Evolutionary conservation across 2,113 vertebrate genomes (phyloP).

Genomic region (Hippocampus mohnikei): DNA sequence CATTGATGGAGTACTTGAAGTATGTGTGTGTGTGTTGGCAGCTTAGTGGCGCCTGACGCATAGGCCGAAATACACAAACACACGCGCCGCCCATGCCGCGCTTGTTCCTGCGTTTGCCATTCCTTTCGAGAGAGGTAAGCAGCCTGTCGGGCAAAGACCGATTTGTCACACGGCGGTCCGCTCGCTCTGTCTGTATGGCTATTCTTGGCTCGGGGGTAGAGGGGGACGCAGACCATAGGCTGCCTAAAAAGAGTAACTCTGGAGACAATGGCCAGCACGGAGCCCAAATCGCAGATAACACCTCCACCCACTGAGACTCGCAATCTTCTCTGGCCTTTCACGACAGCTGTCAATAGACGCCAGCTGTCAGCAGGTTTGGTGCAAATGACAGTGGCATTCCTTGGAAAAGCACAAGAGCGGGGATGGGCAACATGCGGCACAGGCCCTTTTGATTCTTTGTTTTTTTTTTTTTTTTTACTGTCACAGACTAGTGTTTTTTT

Average conservation of each 20-base stretch:
- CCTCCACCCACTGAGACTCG: constrained; percentile 38
- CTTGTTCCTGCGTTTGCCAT: constrained; percentile 51
- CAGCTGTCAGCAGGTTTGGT: constrained; percentile 61
- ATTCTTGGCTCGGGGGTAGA: constrained; percentile 58
- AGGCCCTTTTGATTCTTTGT: too few relatives aligned
- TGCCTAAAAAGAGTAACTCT: constrained; percentile 46
- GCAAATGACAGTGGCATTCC: constrained; percentile 31
- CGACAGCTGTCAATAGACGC: constrained; percentile 50
- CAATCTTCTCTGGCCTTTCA: constrained; percentile 48
- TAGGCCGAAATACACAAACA: constrained; percentile 31
- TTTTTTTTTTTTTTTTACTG: too few relatives aligned
- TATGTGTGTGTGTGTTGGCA: constrained; percentile 36
- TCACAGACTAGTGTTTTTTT: too few relatives aligned
- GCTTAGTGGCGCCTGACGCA: constrained; percentile 41
- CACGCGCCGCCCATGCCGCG: constrained; percentile 17
- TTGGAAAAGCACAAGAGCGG: constrained; percentile 4
- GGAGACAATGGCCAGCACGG: constrained; percentile 57
- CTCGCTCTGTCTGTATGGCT: constrained; percentile 46
- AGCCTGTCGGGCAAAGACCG: constrained; percentile 52
- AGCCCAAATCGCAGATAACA: constrained; percentile 52
- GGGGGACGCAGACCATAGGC: constrained; percentile 18
- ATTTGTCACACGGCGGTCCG: constrained; percentile 59
- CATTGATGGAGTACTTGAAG: constrained; percentile 52
- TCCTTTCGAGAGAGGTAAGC: constrained; percentile 60
- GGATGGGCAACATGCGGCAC: too few relatives aligned